Evolutionary conservation across 2,113 vertebrate species (phyloP).

Genomic region (Cavia porcellus): DNA sequence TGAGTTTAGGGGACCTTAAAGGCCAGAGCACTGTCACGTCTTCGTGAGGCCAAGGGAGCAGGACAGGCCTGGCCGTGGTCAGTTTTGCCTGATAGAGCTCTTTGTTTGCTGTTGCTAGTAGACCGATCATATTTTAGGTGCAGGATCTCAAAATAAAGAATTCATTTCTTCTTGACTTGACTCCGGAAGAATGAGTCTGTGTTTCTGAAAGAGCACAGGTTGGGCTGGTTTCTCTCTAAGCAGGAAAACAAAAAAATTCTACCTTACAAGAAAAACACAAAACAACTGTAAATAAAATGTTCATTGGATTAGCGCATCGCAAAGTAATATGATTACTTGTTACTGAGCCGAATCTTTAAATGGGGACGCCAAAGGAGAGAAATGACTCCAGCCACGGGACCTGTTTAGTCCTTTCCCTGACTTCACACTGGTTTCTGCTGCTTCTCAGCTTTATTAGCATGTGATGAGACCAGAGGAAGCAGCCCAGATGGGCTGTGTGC

Average conservation of each 20-base stretch:
- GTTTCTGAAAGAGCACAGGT: constrained; percentile 36
- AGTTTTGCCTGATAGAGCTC: constrained; percentile 27
- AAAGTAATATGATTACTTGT: neutral
- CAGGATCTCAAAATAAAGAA: constrained; percentile 39
- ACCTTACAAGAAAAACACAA: neutral
- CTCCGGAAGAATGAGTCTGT: constrained; percentile 54
- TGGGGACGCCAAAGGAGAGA: neutral
- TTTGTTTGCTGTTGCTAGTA: neutral
- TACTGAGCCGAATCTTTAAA: neutral
- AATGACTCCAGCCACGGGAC: accelerated
- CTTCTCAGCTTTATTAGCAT: neutral
- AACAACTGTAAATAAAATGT: neutral
- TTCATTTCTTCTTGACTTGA: constrained; percentile 59
- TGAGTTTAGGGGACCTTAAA: neutral
- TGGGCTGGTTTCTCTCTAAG: neutral
- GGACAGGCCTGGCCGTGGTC: neutral
- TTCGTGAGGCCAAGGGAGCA: neutral
- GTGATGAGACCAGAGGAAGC: neutral
- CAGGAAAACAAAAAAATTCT: constrained; percentile 7
- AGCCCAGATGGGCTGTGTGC: neutral
- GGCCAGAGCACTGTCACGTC: neutral
- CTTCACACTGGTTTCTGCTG: neutral
- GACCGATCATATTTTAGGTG: constrained; percentile 43
- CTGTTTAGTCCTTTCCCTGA: neutral
- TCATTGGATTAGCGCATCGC: neutral